Evolutionary conservation across 2,888 invertebrate genomes (phyloP).

Genomic region (Vandiemenella viatica): DNA sequence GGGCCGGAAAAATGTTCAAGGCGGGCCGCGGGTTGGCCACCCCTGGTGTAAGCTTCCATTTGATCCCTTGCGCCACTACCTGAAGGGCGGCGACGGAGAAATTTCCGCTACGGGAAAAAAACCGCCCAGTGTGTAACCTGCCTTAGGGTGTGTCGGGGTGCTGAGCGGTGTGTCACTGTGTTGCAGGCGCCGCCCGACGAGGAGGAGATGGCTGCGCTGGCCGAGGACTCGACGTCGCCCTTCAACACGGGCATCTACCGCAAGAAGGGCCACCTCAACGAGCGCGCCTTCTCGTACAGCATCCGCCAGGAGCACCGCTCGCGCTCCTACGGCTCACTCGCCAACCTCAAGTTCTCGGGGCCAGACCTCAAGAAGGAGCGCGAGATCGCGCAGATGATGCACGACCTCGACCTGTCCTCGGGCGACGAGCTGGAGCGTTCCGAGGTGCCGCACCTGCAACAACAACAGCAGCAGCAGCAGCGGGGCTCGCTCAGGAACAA

Average conservation of each 20-base stretch:
- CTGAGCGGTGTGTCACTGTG: no score
- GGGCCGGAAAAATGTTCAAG: no score
- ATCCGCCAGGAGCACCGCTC: constrained; percentile 87
- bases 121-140: no score
- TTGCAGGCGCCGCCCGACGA: constrained; percentile 22
- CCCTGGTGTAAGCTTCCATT: no score
- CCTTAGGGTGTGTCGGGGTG: no score
- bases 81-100: no score
- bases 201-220: constrained; percentile 24
- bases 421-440: constrained; percentile 58
- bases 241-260: constrained; percentile 75
- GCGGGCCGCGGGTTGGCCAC: no score
- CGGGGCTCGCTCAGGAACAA: constrained; percentile 21
- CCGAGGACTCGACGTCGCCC: constrained; percentile 41
- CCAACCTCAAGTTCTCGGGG: constrained; percentile 78
- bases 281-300: constrained; percentile 84
- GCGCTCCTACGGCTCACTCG: constrained; percentile 80
- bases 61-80: no score
- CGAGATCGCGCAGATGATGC: constrained; percentile 84
- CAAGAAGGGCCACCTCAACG: constrained; percentile 82
- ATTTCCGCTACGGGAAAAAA: no score
- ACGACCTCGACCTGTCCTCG: constrained; percentile 62
- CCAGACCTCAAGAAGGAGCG: constrained; percentile 52
- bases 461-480: constrained; percentile 17
- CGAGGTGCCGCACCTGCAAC: constrained; percentile 40